A percentile compares a stretch with the other conserved stretches of the same genome.
Evolutionary conservation across 1,140 invertebrate species (phyloP).

Genomic region (Drosophila tristis): DNA sequence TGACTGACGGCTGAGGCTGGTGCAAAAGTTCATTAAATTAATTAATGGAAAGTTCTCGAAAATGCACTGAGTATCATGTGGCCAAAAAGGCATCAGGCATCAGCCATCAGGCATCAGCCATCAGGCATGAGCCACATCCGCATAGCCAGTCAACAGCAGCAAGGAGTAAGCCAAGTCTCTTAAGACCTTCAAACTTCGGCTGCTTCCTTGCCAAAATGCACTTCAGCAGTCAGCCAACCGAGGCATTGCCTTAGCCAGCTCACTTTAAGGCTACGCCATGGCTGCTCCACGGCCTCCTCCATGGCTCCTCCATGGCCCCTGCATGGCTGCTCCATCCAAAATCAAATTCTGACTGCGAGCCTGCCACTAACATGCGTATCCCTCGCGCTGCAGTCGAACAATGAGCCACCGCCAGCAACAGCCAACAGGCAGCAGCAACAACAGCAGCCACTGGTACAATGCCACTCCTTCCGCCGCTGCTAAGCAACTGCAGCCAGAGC

Average conservation of each 20-base stretch:
- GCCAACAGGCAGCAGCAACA: neutral
- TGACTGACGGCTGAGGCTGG: constrained; percentile 19
- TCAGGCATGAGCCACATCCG: constrained; percentile 9
- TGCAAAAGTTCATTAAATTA: constrained; percentile 47
- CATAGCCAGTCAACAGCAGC: constrained; percentile 51
- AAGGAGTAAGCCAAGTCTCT: constrained; percentile 37
- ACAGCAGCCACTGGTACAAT: constrained; percentile 19
- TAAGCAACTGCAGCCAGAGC: constrained; percentile 47
- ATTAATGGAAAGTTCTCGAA: constrained; percentile 40
- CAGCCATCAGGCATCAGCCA: constrained; percentile 17
- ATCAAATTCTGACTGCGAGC: constrained; percentile 55
- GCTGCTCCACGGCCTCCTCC: too few species aligned
- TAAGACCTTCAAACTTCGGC: constrained; percentile 23
- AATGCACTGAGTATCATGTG: constrained; percentile 42
- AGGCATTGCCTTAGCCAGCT: constrained; percentile 12
- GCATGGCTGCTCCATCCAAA: constrained; percentile 24
- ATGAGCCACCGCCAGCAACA: constrained; percentile 56
- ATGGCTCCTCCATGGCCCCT: neutral
- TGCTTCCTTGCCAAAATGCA: neutral
- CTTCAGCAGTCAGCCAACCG: constrained; percentile 4
- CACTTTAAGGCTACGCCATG: constrained; percentile 29
- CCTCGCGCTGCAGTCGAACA: constrained; percentile 67
- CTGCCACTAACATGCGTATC: constrained; percentile 71
- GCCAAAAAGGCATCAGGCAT: neutral
- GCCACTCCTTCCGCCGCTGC: constrained; percentile 43